A percentile compares a stretch with the other conserved stretches of the same genome.
These are phyloP conservation scores for Pocillopora meandrina DNA, from an alignment of 92 coral and sea anemone genomes.

Conservation along the genomic window DNA sequence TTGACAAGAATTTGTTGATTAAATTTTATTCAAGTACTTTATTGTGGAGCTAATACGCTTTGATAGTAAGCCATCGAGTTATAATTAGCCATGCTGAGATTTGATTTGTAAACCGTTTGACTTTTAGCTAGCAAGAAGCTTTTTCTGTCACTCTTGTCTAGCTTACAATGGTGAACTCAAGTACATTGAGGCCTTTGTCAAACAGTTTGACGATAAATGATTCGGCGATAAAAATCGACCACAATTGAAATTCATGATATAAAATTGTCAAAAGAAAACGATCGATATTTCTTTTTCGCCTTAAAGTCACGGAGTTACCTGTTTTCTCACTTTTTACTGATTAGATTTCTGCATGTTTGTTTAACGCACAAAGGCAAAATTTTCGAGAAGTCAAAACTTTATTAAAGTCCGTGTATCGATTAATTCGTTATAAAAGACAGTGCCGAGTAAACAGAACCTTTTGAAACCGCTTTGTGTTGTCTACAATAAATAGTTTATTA, in stretches of 20 bases:
- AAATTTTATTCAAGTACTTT: slow-evolving; percentile 70
- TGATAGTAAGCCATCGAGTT: slow-evolving; percentile 65
- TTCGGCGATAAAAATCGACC: not conserved
- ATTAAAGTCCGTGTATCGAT: slow-evolving; percentile 86
- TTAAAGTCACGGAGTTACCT: slow-evolving; percentile 1
- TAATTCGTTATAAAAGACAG: slow-evolving; percentile 69
- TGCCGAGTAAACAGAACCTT: slow-evolving; percentile 73
- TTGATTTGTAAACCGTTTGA: slow-evolving; percentile 62
- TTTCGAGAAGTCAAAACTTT: slow-evolving; percentile 69
- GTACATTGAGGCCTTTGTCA: slow-evolving; percentile 37
- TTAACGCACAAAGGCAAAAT: slow-evolving; percentile 87
- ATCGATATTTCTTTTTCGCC: slow-evolving; percentile 7
- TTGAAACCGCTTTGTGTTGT: slow-evolving; percentile 69
- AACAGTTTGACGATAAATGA: slow-evolving; percentile 20
- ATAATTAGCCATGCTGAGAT: slow-evolving; percentile 72
- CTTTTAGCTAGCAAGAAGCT: slow-evolving; percentile 49
- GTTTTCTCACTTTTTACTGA: slow-evolving; percentile 50
- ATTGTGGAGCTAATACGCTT: slow-evolving; percentile 76
- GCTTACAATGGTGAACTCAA: slow-evolving; percentile 41
- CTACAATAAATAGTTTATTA: slow-evolving; percentile 71
- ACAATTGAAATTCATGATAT: not conserved
- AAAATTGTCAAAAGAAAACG: not conserved
- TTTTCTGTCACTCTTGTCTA: slow-evolving; percentile 56
- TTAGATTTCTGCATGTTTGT: slow-evolving; percentile 72
- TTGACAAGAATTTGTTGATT: slow-evolving; percentile 84